Percentiles rank a stretch among this genome's conserved stretches.
Evolutionary conservation across 2,797 vertebrate genomes (phyloP).

Genomic region (Geotrypetes seraphini): DNA sequence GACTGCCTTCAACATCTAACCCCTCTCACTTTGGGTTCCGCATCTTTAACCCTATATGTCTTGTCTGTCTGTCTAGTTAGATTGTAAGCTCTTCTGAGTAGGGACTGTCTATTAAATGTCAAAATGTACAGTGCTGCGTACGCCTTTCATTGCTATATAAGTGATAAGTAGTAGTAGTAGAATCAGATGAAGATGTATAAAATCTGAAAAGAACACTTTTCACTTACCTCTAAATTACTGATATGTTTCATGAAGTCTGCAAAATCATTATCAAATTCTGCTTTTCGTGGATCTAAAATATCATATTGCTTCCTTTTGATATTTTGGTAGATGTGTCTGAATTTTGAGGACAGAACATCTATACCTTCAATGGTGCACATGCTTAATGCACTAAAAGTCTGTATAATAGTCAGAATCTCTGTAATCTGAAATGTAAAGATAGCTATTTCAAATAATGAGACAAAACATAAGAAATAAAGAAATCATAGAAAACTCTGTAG

Average conservation of each 20-base stretch:
- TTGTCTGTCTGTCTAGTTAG: too few species aligned
- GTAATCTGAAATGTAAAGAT: conserved; percentile 71
- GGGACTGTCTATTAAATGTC: too few species aligned
- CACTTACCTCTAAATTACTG: conserved; percentile 53
- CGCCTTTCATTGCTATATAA: too few species aligned
- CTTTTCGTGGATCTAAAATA: conserved; percentile 51
- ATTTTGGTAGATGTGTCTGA: conserved; percentile 52
- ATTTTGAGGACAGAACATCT: conserved; percentile 56
- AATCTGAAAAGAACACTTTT: not conserved
- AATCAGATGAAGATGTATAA: not conserved
- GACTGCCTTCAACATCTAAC: too few species aligned
- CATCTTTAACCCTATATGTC: too few species aligned
- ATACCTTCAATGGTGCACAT: conserved; percentile 67
- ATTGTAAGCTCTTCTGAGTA: too few species aligned
- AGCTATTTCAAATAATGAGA: too few species aligned
- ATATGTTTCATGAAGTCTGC: conserved; percentile 56
- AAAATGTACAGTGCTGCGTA: too few species aligned
- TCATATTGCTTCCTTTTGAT: conserved; percentile 64
- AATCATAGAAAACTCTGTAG: too few species aligned
- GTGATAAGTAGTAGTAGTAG: too few species aligned
- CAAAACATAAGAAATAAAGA: too few species aligned
- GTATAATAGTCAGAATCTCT: conserved; percentile 56
- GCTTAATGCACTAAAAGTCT: conserved; percentile 51
- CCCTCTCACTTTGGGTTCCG: too few species aligned
- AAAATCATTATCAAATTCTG: conserved; percentile 67